Evolutionary conservation across 2,888 invertebrate genomes (phyloP).

Genomic region (Choreutis nemorana): DNA sequence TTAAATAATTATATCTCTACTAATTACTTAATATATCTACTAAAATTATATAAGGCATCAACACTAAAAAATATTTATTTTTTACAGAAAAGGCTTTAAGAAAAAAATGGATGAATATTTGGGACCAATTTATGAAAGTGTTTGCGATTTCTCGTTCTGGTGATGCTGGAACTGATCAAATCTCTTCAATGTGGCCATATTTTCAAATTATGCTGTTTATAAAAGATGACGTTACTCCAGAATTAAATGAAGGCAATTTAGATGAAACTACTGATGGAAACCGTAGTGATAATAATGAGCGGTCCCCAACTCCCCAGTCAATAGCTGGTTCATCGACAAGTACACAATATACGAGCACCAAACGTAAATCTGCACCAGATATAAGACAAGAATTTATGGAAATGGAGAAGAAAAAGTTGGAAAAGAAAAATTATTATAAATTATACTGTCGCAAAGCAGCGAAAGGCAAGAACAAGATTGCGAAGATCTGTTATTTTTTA

Average conservation of each 20-base stretch:
- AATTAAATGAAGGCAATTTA: constrained; percentile 13
- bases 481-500: constrained; percentile 16
- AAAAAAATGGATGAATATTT: constrained; percentile 16
- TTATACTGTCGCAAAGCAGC: constrained; percentile 18
- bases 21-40: constrained; percentile 1
- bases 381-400: constrained; percentile 17
- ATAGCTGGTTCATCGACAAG: constrained; percentile 16
- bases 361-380: constrained; percentile 18
- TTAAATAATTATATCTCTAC: constrained; percentile 2
- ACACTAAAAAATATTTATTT: constrained; percentile 10
- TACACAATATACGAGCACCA: constrained; percentile 16
- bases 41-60: constrained; percentile 1
- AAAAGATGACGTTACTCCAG: constrained; percentile 14
- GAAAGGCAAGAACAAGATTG: constrained; percentile 13
- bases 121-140: constrained; percentile 15
- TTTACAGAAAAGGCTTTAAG: constrained; percentile 13
- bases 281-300: constrained; percentile 11
- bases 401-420: constrained; percentile 18
- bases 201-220: constrained; percentile 14
- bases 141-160: constrained; percentile 12
- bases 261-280: constrained; percentile 14
- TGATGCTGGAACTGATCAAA: constrained; percentile 14
- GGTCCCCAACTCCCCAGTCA: constrained; percentile 14
- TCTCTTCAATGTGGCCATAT: constrained; percentile 14
- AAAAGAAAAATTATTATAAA: constrained; percentile 18